Percentiles rank a stretch among this genome's conserved stretches.
Evolutionary conservation across 2,113 vertebrate genomes (phyloP).

Genomic region (Porphyrio hochstetteri): DNA sequence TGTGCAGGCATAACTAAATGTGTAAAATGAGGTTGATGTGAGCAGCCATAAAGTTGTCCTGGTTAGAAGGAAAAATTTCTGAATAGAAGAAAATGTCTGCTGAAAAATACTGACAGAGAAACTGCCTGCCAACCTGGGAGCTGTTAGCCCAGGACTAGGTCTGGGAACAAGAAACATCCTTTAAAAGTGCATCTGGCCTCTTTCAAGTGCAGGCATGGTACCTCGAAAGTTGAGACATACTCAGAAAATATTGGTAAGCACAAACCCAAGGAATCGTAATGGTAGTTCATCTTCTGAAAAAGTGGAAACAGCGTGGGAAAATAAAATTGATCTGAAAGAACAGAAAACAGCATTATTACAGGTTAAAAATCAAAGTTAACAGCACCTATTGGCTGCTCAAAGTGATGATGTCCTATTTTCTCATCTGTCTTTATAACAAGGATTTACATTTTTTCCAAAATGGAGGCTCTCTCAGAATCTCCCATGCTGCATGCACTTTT

Average conservation of each 20-base stretch:
- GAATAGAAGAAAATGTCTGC: neutral
- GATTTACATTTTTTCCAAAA: neutral
- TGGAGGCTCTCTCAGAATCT: neutral
- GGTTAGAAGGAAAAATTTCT: neutral
- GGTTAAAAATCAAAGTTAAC: neutral
- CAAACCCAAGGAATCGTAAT: neutral
- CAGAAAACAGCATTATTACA: neutral
- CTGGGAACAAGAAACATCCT: neutral
- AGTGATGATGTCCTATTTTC: neutral
- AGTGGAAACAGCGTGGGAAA: neutral
- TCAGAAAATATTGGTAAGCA: neutral
- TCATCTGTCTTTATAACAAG: neutral
- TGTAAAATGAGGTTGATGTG: neutral
- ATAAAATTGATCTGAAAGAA: neutral
- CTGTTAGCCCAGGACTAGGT: neutral
- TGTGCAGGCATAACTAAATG: neutral
- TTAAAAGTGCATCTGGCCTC: neutral
- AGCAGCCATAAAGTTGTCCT: neutral
- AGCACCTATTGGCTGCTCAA: neutral
- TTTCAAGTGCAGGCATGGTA: neutral
- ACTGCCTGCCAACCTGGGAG: neutral
- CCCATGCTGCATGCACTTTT: accelerated
- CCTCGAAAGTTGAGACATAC: neutral
- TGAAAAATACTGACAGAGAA: neutral
- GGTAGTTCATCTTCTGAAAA: neutral